phyloP scores from a whole-genome alignment of 92 coral and sea anemone genomes.

The Epizoanthus rinbou region DNA sequence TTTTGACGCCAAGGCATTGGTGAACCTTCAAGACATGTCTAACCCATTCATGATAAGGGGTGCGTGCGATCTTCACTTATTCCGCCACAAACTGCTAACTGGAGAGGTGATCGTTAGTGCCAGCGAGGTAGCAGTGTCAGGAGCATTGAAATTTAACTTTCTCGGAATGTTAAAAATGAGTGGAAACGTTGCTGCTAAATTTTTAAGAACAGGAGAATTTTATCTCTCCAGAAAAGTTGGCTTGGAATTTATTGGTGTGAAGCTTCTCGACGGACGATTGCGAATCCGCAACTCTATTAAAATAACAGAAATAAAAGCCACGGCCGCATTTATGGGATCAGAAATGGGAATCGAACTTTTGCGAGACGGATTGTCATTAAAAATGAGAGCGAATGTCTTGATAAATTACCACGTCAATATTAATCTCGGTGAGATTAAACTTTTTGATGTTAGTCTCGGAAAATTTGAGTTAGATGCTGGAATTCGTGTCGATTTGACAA shows the following conservation, averaged over 20 bases:
- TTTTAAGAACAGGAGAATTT: slow-evolving; percentile 39
- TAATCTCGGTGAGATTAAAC: slow-evolving; percentile 52
- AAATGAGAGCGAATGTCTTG: slow-evolving; percentile 48
- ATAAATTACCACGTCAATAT: slow-evolving; percentile 32
- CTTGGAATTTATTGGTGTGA: slow-evolving; percentile 46
- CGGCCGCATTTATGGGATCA: slow-evolving; percentile 64
- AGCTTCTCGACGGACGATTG: slow-evolving; percentile 29
- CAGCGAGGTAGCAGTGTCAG: slow-evolving; percentile 40
- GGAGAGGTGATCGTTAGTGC: slow-evolving; percentile 51
- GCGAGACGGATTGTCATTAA: slow-evolving; percentile 44
- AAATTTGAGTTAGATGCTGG: slow-evolving; percentile 53
- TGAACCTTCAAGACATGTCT: slow-evolving; percentile 47
- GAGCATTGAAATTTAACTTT: slow-evolving; percentile 47
- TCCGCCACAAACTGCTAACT: slow-evolving; percentile 21
- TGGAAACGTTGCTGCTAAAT: slow-evolving; percentile 47
- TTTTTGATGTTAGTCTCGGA: slow-evolving; percentile 51
- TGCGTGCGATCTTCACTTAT: slow-evolving; percentile 25
- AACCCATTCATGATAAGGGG: slow-evolving; percentile 51
- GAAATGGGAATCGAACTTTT: slow-evolving; percentile 39
- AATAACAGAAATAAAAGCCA: slow-evolving; percentile 46
- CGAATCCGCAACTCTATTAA: slow-evolving; percentile 34
- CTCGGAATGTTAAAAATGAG: slow-evolving; percentile 41
- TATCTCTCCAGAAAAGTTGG: slow-evolving; percentile 45
- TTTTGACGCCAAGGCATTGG: slow-evolving; percentile 41
- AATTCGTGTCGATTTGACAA: slow-evolving; percentile 48